Evolutionary conservation across 2,888 invertebrate species (phyloP).

Genomic region (Dynastes maya): DNA sequence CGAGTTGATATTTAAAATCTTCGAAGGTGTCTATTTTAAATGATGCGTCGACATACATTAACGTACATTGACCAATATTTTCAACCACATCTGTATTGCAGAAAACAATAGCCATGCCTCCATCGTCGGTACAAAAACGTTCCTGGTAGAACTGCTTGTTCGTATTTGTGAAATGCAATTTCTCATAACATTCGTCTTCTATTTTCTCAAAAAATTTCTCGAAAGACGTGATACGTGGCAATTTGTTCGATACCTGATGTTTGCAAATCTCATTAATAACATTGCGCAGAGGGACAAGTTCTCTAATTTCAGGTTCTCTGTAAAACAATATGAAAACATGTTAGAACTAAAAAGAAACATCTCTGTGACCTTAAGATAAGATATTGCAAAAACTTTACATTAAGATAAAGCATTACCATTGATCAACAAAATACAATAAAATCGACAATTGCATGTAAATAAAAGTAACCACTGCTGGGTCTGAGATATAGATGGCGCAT

Average conservation of each 20-base stretch:
- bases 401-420: too few relatives aligned
- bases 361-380: too few relatives aligned
- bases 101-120: slow-evolving; percentile 66
- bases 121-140: slow-evolving; percentile 74
- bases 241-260: slow-evolving; percentile 60
- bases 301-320: slow-evolving; percentile 63
- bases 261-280: slow-evolving; percentile 66
- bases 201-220: slow-evolving; percentile 64
- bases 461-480: too few relatives aligned
- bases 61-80: slow-evolving; percentile 61
- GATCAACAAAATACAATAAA: too few relatives aligned
- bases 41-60: slow-evolving; percentile 68
- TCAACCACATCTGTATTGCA: slow-evolving; percentile 63
- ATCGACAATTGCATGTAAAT: too few relatives aligned
- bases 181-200: slow-evolving; percentile 63
- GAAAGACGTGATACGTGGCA: slow-evolving; percentile 61
- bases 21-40: slow-evolving; percentile 65
- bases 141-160: slow-evolving; percentile 72
- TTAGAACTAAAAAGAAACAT: neutral
- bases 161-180: slow-evolving; percentile 65
- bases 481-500: too few relatives aligned
- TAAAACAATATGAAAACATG: slow-evolving; percentile 50
- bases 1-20: slow-evolving; percentile 64
- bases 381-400: too few relatives aligned
- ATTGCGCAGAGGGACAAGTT: slow-evolving; percentile 62